Evolutionary conservation across 2,113 vertebrate species (phyloP), one percentile per base, ranked within the genome.

Genomic region (Charina bottae): DNA sequence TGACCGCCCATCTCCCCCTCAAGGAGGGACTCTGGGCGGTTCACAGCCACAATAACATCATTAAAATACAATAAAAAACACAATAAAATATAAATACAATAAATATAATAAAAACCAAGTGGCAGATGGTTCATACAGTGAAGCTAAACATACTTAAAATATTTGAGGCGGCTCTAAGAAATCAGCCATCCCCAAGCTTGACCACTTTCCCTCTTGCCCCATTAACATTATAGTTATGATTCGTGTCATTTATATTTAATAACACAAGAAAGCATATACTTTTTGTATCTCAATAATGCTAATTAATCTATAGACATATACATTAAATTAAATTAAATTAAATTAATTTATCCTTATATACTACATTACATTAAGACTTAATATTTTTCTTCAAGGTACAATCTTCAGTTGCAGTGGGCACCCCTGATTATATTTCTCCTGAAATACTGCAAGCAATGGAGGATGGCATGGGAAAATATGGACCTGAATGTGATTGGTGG

Each of bases 391-490:
- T 42, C 78, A 95, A 99, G 99, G 99, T 99, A 3, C 99, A 99
- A 96, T 99, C 99, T 0, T 99, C 99, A 0, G 99, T 99, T 89
- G 99, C 99, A 0, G 99, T 99, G 95, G 99, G 99, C 23, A 99
- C 99, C 0, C 99, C 99, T 2, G 99, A 99, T 97, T 99, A 99
- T 97, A 99, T 99, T 96, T 99, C 99, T 3, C 99, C 99, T 0
- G 99, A 99, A 97, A 99, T 99, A 93, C 96, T 99, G 96, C 99
- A 99, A 98, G 99, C 99, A 0, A 99, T 99, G 99, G 99, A 99
- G 96, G 99, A 99, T 19, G 99, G 99, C 92, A 99, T 98, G 98
- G 99, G 99, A 21, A 99, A 98, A 92, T 99, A 99, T 0, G 99
- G 99, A 0, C 99, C 99, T 0, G 99, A 99, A 97, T 99, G 99